phyloP scores from a whole-genome alignment of 2,113 vertebrate species.

The Otolemur garnettii region DNA sequence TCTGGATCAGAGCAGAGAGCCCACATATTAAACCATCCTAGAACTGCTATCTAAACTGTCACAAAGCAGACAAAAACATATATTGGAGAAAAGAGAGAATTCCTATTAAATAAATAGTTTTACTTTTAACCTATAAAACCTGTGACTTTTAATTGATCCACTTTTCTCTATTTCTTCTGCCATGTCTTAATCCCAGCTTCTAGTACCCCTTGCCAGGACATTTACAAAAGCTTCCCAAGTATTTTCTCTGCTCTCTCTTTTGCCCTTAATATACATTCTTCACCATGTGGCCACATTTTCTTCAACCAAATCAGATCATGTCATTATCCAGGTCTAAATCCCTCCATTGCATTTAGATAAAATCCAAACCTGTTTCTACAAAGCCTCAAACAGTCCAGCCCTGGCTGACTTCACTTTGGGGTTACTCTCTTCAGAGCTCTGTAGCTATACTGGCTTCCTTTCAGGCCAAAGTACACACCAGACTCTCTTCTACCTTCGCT shows the following conservation, averaged over 20 bases:
- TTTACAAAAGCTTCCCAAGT: not conserved
- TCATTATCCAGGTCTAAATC: not conserved
- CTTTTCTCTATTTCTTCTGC: not conserved
- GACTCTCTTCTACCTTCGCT: not conserved
- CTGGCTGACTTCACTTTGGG: too few species aligned
- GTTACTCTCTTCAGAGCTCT: accelerated
- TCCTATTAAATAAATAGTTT: too few species aligned
- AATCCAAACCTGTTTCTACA: not conserved
- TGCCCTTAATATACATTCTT: not conserved
- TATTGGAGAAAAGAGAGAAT: too few species aligned
- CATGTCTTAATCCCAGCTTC: not conserved
- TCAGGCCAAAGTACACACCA: not conserved
- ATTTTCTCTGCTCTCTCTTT: not conserved
- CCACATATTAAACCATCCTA: too few species aligned
- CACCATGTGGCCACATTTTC: not conserved
- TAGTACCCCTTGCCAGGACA: too few species aligned
- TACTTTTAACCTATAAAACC: not conserved
- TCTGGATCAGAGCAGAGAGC: too few species aligned
- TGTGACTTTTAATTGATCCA: not conserved
- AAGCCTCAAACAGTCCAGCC: accelerated
- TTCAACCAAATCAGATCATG: not conserved
- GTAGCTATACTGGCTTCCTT: accelerated
- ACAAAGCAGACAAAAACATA: too few species aligned
- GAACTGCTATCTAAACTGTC: too few species aligned
- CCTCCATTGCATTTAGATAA: not conserved